These are phyloP conservation scores for Eriocheir sinensis DNA, from an alignment of 1,140 invertebrate species.

Conservation along the genomic window DNA sequence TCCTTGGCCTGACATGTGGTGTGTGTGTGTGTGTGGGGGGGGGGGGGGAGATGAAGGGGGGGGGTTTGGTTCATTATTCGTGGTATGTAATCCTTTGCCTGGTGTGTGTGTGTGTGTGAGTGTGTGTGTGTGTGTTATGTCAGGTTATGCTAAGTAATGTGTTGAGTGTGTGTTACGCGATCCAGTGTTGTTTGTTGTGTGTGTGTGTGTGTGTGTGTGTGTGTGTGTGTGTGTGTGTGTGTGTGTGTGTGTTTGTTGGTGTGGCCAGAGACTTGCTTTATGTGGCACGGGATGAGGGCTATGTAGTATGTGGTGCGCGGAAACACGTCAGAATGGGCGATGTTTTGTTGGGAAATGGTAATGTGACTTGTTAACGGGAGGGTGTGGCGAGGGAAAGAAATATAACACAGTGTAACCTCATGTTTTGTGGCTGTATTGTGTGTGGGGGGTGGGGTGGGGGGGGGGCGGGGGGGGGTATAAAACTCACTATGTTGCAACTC, in stretches of 20 bases:
- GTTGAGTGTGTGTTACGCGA: neutral
- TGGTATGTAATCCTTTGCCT: neutral
- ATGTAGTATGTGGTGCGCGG: neutral
- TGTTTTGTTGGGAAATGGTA: neutral
- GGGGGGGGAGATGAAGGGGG: neutral
- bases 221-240: slow-evolving; percentile 42
- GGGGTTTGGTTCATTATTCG: neutral
- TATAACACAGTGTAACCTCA: neutral
- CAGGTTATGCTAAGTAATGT: neutral
- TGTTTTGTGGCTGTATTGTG: neutral
- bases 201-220: neutral
- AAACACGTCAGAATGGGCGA: neutral
- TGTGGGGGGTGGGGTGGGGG: neutral
- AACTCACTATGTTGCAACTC: neutral
- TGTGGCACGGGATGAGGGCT: neutral
- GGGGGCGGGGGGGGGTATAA: neutral
- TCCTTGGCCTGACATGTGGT: neutral
- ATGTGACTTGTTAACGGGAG: neutral
- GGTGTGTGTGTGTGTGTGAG: neutral
- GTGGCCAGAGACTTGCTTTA: neutral
- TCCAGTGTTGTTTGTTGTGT: too few species aligned
- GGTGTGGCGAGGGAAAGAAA: neutral
- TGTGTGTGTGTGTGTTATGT: neutral
- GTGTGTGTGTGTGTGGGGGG: neutral
- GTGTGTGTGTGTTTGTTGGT: slow-evolving; percentile 38